These are phyloP conservation scores for Tachystola acroxantha DNA, from an alignment of 2,888 invertebrate species.

Conservation along the genomic window DNA sequence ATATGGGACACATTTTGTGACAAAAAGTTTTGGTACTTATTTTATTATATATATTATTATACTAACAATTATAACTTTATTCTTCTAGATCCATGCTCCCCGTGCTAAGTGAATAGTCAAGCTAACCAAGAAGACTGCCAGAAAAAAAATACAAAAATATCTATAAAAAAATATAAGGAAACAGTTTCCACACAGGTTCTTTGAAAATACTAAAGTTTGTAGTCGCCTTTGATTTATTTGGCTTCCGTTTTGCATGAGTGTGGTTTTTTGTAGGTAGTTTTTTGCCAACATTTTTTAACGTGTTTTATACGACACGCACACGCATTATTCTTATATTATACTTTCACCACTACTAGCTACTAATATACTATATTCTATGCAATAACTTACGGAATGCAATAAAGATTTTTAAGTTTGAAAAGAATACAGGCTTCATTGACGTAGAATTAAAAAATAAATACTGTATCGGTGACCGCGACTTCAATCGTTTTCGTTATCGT, in stretches of 20 bases:
- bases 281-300: background rate
- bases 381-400: too few species aligned
- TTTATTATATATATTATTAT: slow-evolving; percentile 5
- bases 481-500: too few species aligned
- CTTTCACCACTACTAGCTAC: too few species aligned
- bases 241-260: slow-evolving; percentile 14
- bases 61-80: slow-evolving; percentile 23
- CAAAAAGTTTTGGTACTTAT: too few species aligned
- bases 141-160: slow-evolving; percentile 49
- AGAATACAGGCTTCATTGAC: too few species aligned
- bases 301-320: too few species aligned
- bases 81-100: slow-evolving; percentile 87
- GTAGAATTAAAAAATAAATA: too few species aligned
- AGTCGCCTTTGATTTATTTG: slow-evolving; percentile 25
- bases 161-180: slow-evolving; percentile 36
- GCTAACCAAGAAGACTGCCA: slow-evolving; percentile 74
- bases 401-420: too few species aligned
- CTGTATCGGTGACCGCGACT: too few species aligned
- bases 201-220: slow-evolving; percentile 55
- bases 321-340: too few species aligned
- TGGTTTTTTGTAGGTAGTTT: slow-evolving; percentile 2
- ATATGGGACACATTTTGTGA: too few species aligned
- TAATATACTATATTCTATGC: too few species aligned
- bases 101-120: slow-evolving; percentile 87
- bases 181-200: slow-evolving; percentile 59